Conservation (phyloP, 2,888 invertebrate genomes). For the Podabrus alpinus region DNA sequence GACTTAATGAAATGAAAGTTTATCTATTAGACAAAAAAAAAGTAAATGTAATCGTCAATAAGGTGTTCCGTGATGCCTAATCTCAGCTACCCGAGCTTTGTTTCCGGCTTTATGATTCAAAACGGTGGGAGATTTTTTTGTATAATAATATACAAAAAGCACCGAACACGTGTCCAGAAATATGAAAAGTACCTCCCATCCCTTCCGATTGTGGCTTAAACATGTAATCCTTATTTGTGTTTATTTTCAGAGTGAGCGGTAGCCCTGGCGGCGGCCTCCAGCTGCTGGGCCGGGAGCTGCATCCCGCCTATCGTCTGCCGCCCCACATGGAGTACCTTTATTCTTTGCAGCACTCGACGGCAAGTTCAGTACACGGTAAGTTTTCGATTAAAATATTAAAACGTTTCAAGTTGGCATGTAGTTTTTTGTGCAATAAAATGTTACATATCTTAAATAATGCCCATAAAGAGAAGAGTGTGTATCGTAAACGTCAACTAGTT, state of each 20-base stretch:
- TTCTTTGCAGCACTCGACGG: constrained; percentile 69
- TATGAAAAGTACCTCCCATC: not conserved
- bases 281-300: constrained; percentile 63
- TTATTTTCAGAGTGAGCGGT: constrained; percentile 53
- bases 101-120: not conserved
- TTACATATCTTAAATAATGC: not conserved
- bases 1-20: not conserved
- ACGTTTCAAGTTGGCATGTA: not conserved
- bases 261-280: constrained; percentile 59
- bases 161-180: too few relatives aligned
- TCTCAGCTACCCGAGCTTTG: not conserved
- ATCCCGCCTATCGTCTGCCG: constrained; percentile 73
- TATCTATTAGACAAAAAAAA: too few relatives aligned
- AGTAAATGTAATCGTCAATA: too few relatives aligned
- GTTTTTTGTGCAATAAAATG: not conserved
- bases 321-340: constrained; percentile 81
- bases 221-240: constrained; percentile 11
- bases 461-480: constrained; percentile 26
- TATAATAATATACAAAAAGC: too few relatives aligned
- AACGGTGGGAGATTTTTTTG: too few relatives aligned
- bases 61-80: too few relatives aligned
- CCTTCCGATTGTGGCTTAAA: too few relatives aligned
- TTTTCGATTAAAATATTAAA: constrained; percentile 15
- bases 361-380: constrained; percentile 72
- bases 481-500: constrained; percentile 48